Evolutionary conservation across 2,113 vertebrate genomes (phyloP), one percentile per base, ranked within the genome.

Genomic region (Otolemur garnettii): DNA sequence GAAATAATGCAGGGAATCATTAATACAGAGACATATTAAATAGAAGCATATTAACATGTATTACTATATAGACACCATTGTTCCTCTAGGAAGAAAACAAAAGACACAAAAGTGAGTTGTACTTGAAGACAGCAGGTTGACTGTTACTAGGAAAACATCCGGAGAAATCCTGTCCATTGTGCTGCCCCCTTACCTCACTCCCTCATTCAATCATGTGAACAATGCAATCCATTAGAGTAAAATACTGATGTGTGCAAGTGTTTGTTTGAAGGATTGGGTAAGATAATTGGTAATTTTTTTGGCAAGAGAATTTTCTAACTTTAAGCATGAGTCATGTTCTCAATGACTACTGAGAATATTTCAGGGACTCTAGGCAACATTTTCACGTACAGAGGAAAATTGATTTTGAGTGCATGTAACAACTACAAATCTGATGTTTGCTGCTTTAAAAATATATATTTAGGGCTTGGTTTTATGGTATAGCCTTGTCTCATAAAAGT

Each of bases 261-360:
- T 79, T 21, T 62, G 13, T 22, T 60, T 22, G 6, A 80, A 89
- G 35, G 21, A 4, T 22, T 88, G 53, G 66, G 22, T 87, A 30
- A 62, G 15, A 35, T 35, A 68, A 35, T 62, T 53, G 4, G 24
- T 12, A 42, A 33, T 35, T 45, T 45, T 55, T 74, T 74, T 45
- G 35, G 24, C 42, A 45, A 57, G 13, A 21, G 2, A 11, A 5
- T 72, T 33, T 50, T 69, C 53, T 42, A 72, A 33, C 68, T 88
- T 72, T 83, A 50, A n/a, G 24, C 45, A 10, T 50, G 7, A 9
- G 9, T 50, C 7, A 35, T 80, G 28, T 66, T 33, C 30, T 66
- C 85, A 13, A 66, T 60, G 30, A 60, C 19, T 35, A 28, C 9
- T 94, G 42, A 83, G 57, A 68, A 14, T 59, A 90, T 83, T 93